phyloP scores from a whole-genome alignment of 2,888 invertebrate species.

The Schizaphis graminum region DNA sequence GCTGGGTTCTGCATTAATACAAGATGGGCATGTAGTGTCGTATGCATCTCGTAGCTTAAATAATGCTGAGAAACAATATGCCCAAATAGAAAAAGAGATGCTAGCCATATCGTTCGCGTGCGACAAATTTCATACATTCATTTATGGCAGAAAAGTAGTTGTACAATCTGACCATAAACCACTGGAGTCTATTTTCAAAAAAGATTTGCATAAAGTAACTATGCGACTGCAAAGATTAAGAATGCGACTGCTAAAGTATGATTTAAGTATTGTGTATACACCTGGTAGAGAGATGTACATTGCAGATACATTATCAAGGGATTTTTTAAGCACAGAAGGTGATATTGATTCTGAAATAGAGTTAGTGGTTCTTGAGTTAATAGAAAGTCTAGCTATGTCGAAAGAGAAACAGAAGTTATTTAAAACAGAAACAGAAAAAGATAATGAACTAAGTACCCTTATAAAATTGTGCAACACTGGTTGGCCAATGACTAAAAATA shows the following conservation, averaged over 20 bases:
- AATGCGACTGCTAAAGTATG: slow-evolving; percentile 68
- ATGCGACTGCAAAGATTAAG: slow-evolving; percentile 67
- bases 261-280: slow-evolving; percentile 68
- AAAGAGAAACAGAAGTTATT: neutral
- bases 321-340: slow-evolving; percentile 60
- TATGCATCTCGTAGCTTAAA: slow-evolving; percentile 70
- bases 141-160: slow-evolving; percentile 68
- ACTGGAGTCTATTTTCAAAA: slow-evolving; percentile 68
- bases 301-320: slow-evolving; percentile 69
- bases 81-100: slow-evolving; percentile 70
- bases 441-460: slow-evolving; percentile 19
- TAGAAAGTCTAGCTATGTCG: neutral
- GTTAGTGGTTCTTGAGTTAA: neutral
- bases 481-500: slow-evolving; percentile 56
- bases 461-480: slow-evolving; percentile 33
- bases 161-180: slow-evolving; percentile 70
- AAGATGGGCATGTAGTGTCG: slow-evolving; percentile 68
- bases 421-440: slow-evolving; percentile 52
- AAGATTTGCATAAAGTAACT: slow-evolving; percentile 62
- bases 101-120: slow-evolving; percentile 69
- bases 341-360: slow-evolving; percentile 22
- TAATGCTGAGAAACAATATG: slow-evolving; percentile 68
- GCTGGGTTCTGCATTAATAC: slow-evolving; percentile 32
- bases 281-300: slow-evolving; percentile 69
- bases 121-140: slow-evolving; percentile 70